Evolutionary conservation across 1,140 invertebrate genomes (phyloP).

Genomic region (Hermatobates lingyangjiaoensis): DNA sequence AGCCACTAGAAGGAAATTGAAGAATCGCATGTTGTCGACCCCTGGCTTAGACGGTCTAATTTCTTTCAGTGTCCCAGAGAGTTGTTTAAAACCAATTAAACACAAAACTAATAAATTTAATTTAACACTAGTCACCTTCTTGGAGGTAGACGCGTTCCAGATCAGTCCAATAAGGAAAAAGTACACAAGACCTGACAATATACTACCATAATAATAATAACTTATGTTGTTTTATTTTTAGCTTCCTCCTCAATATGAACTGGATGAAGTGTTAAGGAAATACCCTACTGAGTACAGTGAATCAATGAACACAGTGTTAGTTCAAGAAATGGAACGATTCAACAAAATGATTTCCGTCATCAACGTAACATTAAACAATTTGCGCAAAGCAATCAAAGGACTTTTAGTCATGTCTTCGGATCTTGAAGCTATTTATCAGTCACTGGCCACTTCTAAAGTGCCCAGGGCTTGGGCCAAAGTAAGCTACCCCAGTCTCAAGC

Average conservation of each 20-base stretch:
- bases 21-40: too few relatives aligned
- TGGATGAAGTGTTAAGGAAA: conserved; percentile 42
- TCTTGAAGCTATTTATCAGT: conserved; percentile 47
- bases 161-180: too few relatives aligned
- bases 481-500: conserved; percentile 82
- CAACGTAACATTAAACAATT: conserved; percentile 37
- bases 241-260: conserved; percentile 52
- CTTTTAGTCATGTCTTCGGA: conserved; percentile 69
- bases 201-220: too few relatives aligned
- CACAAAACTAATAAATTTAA: too few relatives aligned
- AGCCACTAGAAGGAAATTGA: too few relatives aligned
- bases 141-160: too few relatives aligned
- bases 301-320: conserved; percentile 84
- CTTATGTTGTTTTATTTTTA: conserved; percentile 3
- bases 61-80: too few relatives aligned
- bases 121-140: too few relatives aligned
- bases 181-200: too few relatives aligned
- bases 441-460: conserved; percentile 52
- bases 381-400: conserved; percentile 71
- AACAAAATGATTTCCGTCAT: conserved; percentile 52
- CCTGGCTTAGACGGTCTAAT: too few relatives aligned
- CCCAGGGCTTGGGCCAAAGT: conserved; percentile 59
- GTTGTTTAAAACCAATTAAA: too few relatives aligned
- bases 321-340: conserved; percentile 82
- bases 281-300: conserved; percentile 70